phyloP scores from a whole-genome alignment of 2,797 vertebrate species.

The Anomalospiza imberbis region DNA sequence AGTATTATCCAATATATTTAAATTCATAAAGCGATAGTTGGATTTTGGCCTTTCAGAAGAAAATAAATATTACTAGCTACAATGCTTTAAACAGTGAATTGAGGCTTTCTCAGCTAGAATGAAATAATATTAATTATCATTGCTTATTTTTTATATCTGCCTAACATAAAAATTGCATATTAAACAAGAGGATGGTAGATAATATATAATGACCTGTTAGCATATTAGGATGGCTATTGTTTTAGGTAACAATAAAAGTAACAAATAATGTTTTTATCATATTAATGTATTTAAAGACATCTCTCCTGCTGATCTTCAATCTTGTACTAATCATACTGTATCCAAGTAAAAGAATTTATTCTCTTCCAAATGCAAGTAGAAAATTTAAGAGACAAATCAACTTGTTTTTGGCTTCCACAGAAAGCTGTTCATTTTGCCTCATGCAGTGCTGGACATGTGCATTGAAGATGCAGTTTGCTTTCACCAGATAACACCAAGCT shows the following conservation, averaged over 20 bases:
- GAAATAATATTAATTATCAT: background rate
- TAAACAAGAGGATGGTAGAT: background rate
- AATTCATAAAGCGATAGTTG: background rate
- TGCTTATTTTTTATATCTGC: background rate
- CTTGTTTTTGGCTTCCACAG: background rate
- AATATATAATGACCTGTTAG: background rate
- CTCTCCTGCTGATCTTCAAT: background rate
- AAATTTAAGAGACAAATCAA: background rate
- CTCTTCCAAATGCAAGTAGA: background rate
- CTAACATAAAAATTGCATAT: background rate
- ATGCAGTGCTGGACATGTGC: background rate
- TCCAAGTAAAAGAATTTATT: background rate
- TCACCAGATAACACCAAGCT: background rate
- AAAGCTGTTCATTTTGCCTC: background rate
- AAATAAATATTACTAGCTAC: background rate
- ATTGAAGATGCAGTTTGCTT: background rate
- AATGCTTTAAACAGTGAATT: background rate
- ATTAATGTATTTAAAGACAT: background rate
- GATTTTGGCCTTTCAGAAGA: background rate
- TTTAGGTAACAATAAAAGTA: background rate
- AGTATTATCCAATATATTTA: background rate
- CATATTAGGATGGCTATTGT: background rate
- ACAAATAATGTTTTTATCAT: background rate
- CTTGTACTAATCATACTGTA: background rate
- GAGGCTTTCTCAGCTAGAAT: background rate